These are phyloP conservation scores for Carettochelys insculpta DNA, from an alignment of 2,113 vertebrate species.

Conservation along the genomic window DNA sequence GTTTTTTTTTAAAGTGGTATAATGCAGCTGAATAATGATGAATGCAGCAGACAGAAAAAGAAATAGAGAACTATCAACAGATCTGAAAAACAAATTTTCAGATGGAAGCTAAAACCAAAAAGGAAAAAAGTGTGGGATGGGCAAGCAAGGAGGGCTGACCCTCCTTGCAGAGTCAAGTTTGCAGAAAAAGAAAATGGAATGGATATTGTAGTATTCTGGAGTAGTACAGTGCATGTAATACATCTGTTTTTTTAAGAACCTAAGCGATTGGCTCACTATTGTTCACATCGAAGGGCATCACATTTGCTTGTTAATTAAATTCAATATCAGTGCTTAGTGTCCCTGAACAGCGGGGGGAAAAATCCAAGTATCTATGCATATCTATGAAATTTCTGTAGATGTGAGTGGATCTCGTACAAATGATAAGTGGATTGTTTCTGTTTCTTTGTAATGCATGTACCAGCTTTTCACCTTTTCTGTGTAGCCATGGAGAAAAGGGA, in stretches of 20 bases:
- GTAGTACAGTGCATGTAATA: slow-evolving; percentile 60
- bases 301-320: slow-evolving; percentile 83
- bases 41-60: slow-evolving; percentile 79
- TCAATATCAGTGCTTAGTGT: slow-evolving; percentile 67
- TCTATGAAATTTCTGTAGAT: slow-evolving; percentile 69
- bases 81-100: slow-evolving; percentile 75
- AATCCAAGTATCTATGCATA: slow-evolving; percentile 65
- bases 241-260: slow-evolving; percentile 73
- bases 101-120: slow-evolving; percentile 59
- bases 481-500: slow-evolving; percentile 24
- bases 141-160: slow-evolving; percentile 31
- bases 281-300: slow-evolving; percentile 75
- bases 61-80: slow-evolving; percentile 60
- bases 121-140: slow-evolving; percentile 12
- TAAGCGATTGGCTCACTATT: slow-evolving; percentile 69
- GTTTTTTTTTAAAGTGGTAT: slow-evolving; percentile 83
- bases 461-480: neutral
- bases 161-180: slow-evolving; percentile 55
- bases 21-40: slow-evolving; percentile 93
- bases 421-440: slow-evolving; percentile 50
- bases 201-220: slow-evolving; percentile 54
- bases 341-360: slow-evolving; percentile 69
- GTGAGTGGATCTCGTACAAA: slow-evolving; percentile 62
- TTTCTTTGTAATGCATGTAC: slow-evolving; percentile 15
- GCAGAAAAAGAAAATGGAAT: slow-evolving; percentile 59